Conservation (phyloP, 2,797 vertebrate species). For the Mormyrops attenuatus region DNA sequence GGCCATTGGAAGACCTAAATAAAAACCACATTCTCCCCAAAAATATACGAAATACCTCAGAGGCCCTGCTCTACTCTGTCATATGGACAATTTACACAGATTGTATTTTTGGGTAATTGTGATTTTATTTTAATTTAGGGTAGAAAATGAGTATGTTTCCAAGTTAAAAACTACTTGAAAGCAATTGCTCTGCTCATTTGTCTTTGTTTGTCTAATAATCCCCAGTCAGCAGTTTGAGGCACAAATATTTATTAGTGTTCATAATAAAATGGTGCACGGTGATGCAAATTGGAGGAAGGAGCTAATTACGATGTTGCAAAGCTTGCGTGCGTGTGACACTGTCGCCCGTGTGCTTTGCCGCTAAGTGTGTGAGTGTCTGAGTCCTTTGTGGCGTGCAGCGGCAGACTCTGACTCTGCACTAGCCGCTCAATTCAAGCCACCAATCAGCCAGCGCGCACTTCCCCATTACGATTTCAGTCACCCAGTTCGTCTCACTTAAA, state of each 20-base stretch:
- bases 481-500: background rate
- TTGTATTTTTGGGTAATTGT: background rate
- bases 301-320: background rate
- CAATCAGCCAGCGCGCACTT: background rate
- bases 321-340: background rate
- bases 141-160: background rate
- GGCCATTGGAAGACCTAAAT: background rate
- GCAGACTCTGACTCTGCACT: background rate
- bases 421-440: background rate
- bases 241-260: background rate
- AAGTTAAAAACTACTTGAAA: background rate
- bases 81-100: background rate
- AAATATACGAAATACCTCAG: background rate
- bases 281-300: background rate
- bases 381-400: background rate
- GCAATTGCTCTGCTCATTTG: background rate
- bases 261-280: background rate
- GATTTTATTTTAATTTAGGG: background rate
- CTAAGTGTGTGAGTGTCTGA: background rate
- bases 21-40: background rate
- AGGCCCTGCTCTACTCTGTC: background rate
- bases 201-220: background rate
- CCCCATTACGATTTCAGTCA: background rate
- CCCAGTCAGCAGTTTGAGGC: background rate
- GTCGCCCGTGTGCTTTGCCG: background rate